Conservation (phyloP, 1,140 invertebrate genomes). For the Ceratoteleas bidentatus region DNA sequence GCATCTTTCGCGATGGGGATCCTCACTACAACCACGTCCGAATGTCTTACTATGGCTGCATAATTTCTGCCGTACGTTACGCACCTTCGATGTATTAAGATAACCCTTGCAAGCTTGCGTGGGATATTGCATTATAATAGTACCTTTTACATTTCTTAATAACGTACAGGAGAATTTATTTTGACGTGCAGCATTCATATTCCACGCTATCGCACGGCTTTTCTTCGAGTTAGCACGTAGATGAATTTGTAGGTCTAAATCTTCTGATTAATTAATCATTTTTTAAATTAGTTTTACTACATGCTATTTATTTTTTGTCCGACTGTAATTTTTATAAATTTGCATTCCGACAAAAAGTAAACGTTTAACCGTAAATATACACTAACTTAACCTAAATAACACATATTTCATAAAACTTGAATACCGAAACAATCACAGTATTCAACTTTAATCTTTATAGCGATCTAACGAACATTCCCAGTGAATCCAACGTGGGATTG, state of each 20-base stretch:
- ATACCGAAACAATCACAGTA: too few species aligned
- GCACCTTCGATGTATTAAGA: slow-evolving; percentile 61
- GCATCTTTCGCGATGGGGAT: slow-evolving; percentile 57
- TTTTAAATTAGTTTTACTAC: not conserved
- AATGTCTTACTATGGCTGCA: slow-evolving; percentile 57
- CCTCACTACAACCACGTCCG: slow-evolving; percentile 40
- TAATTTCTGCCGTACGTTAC: slow-evolving; percentile 47
- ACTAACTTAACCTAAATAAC: too few species aligned
- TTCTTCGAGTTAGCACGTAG: not conserved
- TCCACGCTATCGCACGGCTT: slow-evolving; percentile 9
- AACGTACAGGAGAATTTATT: not conserved
- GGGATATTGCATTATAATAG: slow-evolving; percentile 58
- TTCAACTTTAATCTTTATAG: too few species aligned
- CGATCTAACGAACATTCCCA: too few species aligned
- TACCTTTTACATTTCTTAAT: slow-evolving; percentile 46
- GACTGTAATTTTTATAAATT: too few species aligned
- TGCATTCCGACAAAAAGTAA: too few species aligned
- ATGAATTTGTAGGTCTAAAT: too few species aligned
- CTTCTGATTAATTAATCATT: too few species aligned
- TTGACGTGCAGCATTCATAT: slow-evolving; percentile 16
- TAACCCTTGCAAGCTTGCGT: slow-evolving; percentile 56
- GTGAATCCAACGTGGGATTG: too few species aligned
- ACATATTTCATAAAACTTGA: too few species aligned
- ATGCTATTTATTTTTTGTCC: not conserved
- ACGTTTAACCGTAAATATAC: too few species aligned